Conservation (phyloP, 2,888 invertebrate genomes). For the Noctuana brunneofusca region DNA sequence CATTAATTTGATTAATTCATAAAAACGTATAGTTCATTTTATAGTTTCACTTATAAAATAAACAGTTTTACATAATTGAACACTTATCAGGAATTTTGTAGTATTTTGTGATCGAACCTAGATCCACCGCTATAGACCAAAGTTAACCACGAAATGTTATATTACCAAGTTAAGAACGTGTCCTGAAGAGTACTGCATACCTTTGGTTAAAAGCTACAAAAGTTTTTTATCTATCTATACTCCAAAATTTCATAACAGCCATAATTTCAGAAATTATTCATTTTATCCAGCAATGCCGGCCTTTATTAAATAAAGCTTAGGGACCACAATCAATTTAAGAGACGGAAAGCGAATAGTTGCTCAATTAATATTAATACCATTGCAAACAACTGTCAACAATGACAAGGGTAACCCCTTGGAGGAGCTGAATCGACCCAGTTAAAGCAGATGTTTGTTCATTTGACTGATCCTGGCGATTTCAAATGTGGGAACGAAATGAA, state of each 20-base stretch:
- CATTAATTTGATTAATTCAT: too few species aligned
- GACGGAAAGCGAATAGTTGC: slow-evolving; percentile 7
- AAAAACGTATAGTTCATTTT: too few species aligned
- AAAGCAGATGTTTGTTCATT: slow-evolving; percentile 8
- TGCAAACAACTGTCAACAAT: slow-evolving; percentile 20
- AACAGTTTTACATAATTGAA: too few species aligned
- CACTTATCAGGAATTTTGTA: too few species aligned
- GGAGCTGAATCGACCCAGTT: slow-evolving; percentile 9
- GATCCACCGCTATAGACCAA: too few species aligned
- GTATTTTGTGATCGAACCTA: too few species aligned
- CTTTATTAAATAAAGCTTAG: slow-evolving; percentile 1
- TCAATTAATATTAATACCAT: slow-evolving; percentile 25
- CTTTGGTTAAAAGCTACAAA: too few species aligned
- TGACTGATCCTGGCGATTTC: neutral
- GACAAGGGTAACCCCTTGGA: slow-evolving; percentile 15
- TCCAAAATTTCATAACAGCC: neutral
- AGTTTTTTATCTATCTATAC: neutral
- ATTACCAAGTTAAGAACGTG: too few species aligned
- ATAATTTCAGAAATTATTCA: neutral
- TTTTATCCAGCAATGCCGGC: neutral
- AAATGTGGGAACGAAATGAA: neutral
- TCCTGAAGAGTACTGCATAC: too few species aligned
- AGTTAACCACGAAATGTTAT: too few species aligned
- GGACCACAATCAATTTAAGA: slow-evolving; percentile 11
- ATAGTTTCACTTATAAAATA: too few species aligned